Percentiles rank a stretch among this genome's conserved stretches.
Conservation (phyloP, 2,797 vertebrate genomes). For the Garrulus glandarius region DNA sequence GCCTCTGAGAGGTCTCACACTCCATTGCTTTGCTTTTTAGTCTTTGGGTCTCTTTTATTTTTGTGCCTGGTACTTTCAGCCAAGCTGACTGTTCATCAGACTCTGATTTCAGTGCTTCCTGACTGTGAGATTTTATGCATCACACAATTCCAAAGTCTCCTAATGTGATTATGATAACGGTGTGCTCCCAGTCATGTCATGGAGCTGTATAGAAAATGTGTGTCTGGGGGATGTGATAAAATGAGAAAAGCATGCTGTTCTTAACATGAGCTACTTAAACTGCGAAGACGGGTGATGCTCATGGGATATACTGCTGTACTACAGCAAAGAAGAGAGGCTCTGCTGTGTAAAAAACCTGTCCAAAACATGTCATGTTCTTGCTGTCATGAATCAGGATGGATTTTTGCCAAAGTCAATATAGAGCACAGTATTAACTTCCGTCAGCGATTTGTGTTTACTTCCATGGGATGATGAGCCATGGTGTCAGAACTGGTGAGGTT, state of each 20-base stretch:
- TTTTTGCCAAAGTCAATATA: background rate
- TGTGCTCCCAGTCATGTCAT: background rate
- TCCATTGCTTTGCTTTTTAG: background rate
- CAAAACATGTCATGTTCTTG: background rate
- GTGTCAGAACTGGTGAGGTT: background rate
- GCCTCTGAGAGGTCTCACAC: background rate
- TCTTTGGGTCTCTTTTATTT: background rate
- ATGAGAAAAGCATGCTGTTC: background rate
- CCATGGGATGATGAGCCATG: background rate
- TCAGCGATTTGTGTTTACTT: background rate
- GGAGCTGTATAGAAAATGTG: background rate
- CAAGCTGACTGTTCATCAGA: background rate
- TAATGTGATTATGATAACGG: background rate
- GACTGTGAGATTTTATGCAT: background rate
- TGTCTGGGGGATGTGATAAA: background rate
- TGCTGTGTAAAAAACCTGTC: accelerated
- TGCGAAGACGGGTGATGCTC: accelerated
- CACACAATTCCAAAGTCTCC: background rate
- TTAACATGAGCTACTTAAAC: background rate
- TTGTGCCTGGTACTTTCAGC: background rate
- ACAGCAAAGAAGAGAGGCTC: background rate
- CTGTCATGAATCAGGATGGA: background rate
- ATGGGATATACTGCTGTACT: background rate
- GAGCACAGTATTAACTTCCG: background rate
- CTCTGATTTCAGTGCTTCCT: background rate